Evolutionary conservation across 2,113 vertebrate genomes (phyloP), one percentile per base, ranked within the genome.

Genomic region (Aegotheles bennettii): DNA sequence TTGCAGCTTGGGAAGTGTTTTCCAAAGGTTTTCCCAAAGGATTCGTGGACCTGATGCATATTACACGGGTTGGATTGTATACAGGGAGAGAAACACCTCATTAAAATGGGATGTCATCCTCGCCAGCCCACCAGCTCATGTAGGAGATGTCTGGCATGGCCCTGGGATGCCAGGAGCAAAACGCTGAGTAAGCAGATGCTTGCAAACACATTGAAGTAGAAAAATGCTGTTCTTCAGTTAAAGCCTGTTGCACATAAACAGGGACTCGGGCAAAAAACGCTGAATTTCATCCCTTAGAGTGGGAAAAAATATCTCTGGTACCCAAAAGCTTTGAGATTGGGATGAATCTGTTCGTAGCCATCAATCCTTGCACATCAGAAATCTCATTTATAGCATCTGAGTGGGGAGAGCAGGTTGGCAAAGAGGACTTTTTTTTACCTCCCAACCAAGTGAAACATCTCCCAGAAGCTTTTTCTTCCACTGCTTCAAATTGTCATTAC

Each of bases 21-120:
- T 24, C 47, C 83, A 8, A n/a, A 63, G 40, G 40, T 11, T 11
- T 68, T 64, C 13, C 54, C 71, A 2, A 68, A 54, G 81, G 57
- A 21, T 87, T 79, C 29, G 71, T 25, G 16, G 59, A 8, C 3
- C 64, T 11, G 15, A 18, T 2, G n/a, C 19, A 35, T 15, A 3
- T 67, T 3, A 1, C 5, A 7, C 0, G 1, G 45, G 28, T 31
- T 25, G 71, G 67, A 20, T 89, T 53, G 15, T 4, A 9, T n/a
- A 3, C 0, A 9, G 42, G 42, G 47, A 40, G 42, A 35, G 73
- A 71, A 86, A 40, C 0, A 3, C 10, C 51, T 67, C 5, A 0
- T 77, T 36, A 29, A 29, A 24, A 10, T 29, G 42, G 19, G 40
- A 42, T n/a, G 73, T 40, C 60, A 24, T 43, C 70, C 89, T 50